Evolutionary conservation across 2,888 invertebrate species (phyloP), one percentile per base, ranked within the genome.

Genomic region (Macrophya annulata): DNA sequence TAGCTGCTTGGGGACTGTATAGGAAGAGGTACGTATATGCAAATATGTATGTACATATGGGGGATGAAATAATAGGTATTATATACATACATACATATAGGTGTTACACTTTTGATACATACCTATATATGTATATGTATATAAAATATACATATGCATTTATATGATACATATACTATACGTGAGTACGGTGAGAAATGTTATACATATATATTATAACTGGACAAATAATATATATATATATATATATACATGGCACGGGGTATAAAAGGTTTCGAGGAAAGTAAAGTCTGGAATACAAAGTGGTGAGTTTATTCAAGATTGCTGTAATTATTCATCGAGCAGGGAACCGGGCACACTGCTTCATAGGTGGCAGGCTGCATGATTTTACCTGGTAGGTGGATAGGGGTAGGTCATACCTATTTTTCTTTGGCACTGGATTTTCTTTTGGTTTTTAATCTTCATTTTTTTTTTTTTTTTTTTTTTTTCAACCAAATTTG

Each of bases 301-400:
- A 83, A 83, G 68, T 83, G 83, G 68, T 43, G 83, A 83, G 68
- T 83, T 83, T 71, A 83, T 68, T 71, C 83, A 71, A 83, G 68
- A 68, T 83, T 83, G 68, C 48, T 71, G 83, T 71, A 68, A 71
- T 83, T 83, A 68, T 83, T 83, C 83, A 83, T 81, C 83, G 81
- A 81, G 83, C 15, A 81, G 15, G 31, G 21, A 59, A 62, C 51
- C 31, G 12, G 12, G 17, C 55, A 37, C 12, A 17, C 37, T 37
- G 25, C 17, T 4, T 68, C 37, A 68, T 17, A 37, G 68, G 31
- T 68, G 68, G 31, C 37, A 68, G 68, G 37, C 37, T 3, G 15
- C 48, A 48, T 48, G 48, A 4, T 1, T 15, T 1, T 15, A 48
- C 10, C 48, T 12, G 48, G 48, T 15, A 68, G 68, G 68, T 37